Evolutionary conservation across 2,888 invertebrate genomes (phyloP), one percentile per base, ranked within the genome.

Genomic region (Euzophera pinguis): DNA sequence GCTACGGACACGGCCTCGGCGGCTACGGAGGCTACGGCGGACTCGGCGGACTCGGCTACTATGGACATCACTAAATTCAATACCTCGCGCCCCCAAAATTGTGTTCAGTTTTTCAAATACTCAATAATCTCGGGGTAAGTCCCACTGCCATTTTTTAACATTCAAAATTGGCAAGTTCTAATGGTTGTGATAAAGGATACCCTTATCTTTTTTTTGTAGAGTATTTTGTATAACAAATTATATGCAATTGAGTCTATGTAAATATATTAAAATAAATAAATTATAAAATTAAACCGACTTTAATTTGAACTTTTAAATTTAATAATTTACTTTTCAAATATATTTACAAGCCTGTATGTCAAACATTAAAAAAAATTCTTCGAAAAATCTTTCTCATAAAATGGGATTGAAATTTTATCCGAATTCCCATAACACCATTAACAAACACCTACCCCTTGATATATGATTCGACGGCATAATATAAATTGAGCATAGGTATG

Each of bases 241-340:
- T 59, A 53, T 63, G 64, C 62, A 61, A 60, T 57, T 59, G 64
- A 69, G 59, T 61, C 65, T 76, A 73, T 81, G 80, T 80, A 81
- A 75, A 81, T 81, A 79, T 70, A 58, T 37, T 65, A 68, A 71
- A 69, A 67, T 73, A 75, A 63, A 66, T 60, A 61, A 60, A 50
- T 34, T 47, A 49, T 49, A 45, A 45, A 53, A 54, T n/a, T 35
- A 14, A 53, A 37, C 38, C 22, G 2, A 34, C 10, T 12, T 37
- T 41, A n/a, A n/a, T 34, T 34, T n/a, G n/a, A n/a, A n/a, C n/a
- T n/a, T n/a, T n/a, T n/a, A n/a, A n/a, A n/a, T n/a, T n/a, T n/a
- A n/a, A n/a, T n/a, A n/a, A n/a, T n/a, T n/a, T n/a, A n/a, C n/a
- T n/a, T n/a, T 22, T 22, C 22, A 2, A 22, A 22, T 22, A 22